Base-by-base conservation (phyloP, 2,797 vertebrate genomes). In the Sparidentex hasta region DNA sequence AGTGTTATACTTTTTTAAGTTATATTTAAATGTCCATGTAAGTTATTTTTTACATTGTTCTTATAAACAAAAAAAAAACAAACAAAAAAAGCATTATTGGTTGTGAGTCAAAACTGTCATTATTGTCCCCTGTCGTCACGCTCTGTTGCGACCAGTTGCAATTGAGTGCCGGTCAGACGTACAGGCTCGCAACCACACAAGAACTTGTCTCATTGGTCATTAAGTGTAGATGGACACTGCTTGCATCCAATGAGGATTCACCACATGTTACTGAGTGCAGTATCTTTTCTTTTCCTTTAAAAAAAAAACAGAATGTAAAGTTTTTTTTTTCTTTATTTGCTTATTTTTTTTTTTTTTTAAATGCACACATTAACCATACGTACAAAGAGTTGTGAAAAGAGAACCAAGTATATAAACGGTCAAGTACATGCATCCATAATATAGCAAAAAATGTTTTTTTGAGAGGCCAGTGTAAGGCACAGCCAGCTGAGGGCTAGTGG, bases 1-100 rank as follows among this genome's bases (percentile, higher is more conserved):
- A 98, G 97, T 96, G 96, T 98, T 98, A 97, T 99, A 97, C 96
- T 97, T 98, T 97, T 98, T 97, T 97, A 98, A 99, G 97, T 98
- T 99, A 98, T 99, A 98, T 99, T 97, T 97, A 96, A 95, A 95
- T 96, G 95, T 98, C 96, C 97, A 97, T 97, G 96, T 99, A 99
- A 99, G 96, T 99, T 99, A 99, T 99, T 98, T 96, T 95, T 97
- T 97, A 97, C 96, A 96, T 96, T 96, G 95, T 92, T 92, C 93
- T 96, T 97, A 96, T 96, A 97, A 91, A 92, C 89, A 84, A 92
- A 84, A 92, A 81, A 90, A 27, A 27, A 27, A 27, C 27, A 92
- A 92, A n/a, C n/a, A n/a, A 88, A 95, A 90, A 85, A 93, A 82
- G 29, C 93, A 91, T 95, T 94, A 93, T 95, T 92, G 88, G 93